Evolutionary conservation across 2,113 vertebrate species (phyloP), one percentile per base, ranked within the genome.

Genomic region (Mastomys coucha): DNA sequence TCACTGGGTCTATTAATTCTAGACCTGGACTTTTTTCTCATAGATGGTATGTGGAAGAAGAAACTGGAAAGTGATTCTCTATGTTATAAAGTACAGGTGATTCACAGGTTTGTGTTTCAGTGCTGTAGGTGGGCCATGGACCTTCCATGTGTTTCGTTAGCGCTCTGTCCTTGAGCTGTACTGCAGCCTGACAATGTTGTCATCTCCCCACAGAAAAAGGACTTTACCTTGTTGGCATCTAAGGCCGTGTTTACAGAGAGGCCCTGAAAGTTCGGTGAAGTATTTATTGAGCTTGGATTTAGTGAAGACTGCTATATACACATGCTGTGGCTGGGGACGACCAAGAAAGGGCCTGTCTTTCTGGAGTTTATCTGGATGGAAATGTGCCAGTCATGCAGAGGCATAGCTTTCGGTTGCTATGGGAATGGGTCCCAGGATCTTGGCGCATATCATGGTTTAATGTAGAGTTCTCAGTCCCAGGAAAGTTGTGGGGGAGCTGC

Each of bases 241-340:
- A 78, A 67, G 81, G 60, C 16, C 45, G 36, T 76, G 63, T 97
- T 93, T 82, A 75, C 51, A 85, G 19, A 93, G 86, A 86, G 80
- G 33, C 51, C 20, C 53, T 60, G 12, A 17, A 26, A 19, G 28
- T 80, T 58, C 73, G 58, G 33, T 51, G 42, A 94, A 26, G n/a
- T 95, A 70, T 69, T 93, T 63, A 85, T 5, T 58, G 75, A 94
- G 91, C 49, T 80, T 65, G 28, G 76, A 0, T 58, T 67, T 36
- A 39, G 17, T 82, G 33, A 63, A 33, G n/a, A 33, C 73, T 49
- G 42, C 31, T 22, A 76, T 26, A 7, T 76, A 16, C 17, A n/a
- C 22, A 5, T 3, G 26, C 90, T 22, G 13, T 26, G 63, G 6
- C 20, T 8, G 9, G 65, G 16, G 53, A 3, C 69, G 77, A 72